A percentile compares a stretch with the other conserved stretches of the same genome.
Evolutionary conservation across 2,888 invertebrate genomes (phyloP).

Genomic region (Anthoptus insignis): DNA sequence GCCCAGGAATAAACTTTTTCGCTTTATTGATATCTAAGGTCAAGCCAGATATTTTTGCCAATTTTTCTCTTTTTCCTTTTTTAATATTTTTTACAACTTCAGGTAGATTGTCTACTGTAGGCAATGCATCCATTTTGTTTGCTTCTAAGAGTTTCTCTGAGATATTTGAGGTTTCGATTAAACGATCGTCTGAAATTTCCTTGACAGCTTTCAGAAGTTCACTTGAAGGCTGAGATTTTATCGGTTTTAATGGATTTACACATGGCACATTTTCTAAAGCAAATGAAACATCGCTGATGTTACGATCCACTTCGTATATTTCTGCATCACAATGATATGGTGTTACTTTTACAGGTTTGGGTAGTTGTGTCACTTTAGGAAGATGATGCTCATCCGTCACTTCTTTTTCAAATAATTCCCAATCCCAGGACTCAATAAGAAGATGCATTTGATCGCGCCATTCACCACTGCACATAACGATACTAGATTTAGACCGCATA

Average conservation of each 20-base stretch:
- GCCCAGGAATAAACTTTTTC: conserved; percentile 90
- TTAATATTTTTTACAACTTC: conserved; percentile 88
- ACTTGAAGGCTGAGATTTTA: conserved; percentile 81
- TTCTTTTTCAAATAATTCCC: conserved; percentile 89
- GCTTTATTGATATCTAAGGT: conserved; percentile 89
- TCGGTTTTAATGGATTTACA: conserved; percentile 87
- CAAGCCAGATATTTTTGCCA: conserved; percentile 89
- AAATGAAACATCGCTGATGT: conserved; percentile 83
- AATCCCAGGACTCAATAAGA: conserved; percentile 88
- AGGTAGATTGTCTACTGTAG: conserved; percentile 88
- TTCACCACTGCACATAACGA: conserved; percentile 81
- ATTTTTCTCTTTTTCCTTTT: conserved; percentile 85
- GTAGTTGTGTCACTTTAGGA: conserved; percentile 77
- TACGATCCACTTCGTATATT: conserved; percentile 80
- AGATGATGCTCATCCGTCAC: conserved; percentile 76
- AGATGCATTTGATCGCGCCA: conserved; percentile 89
- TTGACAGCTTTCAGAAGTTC: conserved; percentile 78
- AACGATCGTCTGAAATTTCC: conserved; percentile 85
- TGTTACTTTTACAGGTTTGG: conserved; percentile 79
- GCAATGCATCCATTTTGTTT: conserved; percentile 86
- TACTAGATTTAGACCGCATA: conserved; percentile 82
- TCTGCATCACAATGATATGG: conserved; percentile 84
- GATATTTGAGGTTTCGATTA: conserved; percentile 87
- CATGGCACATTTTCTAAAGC: conserved; percentile 88
- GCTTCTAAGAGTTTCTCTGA: conserved; percentile 86